Evolutionary conservation across 2,888 invertebrate species (phyloP), one percentile per base, ranked within the genome.

Genomic region (Oscheius sp.): DNA sequence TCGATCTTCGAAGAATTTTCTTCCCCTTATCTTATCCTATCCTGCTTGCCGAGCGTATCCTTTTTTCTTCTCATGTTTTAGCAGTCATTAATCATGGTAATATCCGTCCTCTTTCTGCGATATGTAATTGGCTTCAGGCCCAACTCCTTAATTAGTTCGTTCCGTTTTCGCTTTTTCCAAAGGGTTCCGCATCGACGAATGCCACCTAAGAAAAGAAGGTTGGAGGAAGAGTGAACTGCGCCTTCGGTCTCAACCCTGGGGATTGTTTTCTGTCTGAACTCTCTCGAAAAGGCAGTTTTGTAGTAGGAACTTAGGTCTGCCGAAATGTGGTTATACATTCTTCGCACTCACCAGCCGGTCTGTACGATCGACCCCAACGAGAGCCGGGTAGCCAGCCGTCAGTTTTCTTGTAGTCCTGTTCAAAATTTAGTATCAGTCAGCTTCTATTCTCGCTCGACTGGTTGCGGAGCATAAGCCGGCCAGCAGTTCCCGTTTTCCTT

Each of bases 361-460:
- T 99, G 99, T 92, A 99, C 99, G 90, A 99, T 99, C 90, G 97
- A 99, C 91, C 99, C 99, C 63, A 98, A 98, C 94, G 98, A 99
- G 93, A 97, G 78, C 74, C 77, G 82, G 72, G 82, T 79, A 60
- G 74, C 76, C 73, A n/a, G n/a, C n/a, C n/a, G n/a, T n/a, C n/a
- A n/a, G n/a, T n/a, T n/a, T n/a, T n/a, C n/a, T n/a, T n/a, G n/a
- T n/a, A n/a, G 29, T 4, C 29, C 11, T 32, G 32, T 11, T 71
- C 81, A 11, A n/a, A 33, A 32, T 63, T 76, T 95, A 93, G 99
- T 99, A 87, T 96, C 97, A 37, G 98, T 99, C 7, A 97, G 97
- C n/a, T n/a, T n/a, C 2, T 99, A 99, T 91, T 93, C 93, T 72
- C 92, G 99, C 86, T 93, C 90, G 96, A 97, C 89, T 97, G 93